phyloP scores from a whole-genome alignment of 92 coral and sea anemone species.

The Zoanthus sansibaricus region DNA sequence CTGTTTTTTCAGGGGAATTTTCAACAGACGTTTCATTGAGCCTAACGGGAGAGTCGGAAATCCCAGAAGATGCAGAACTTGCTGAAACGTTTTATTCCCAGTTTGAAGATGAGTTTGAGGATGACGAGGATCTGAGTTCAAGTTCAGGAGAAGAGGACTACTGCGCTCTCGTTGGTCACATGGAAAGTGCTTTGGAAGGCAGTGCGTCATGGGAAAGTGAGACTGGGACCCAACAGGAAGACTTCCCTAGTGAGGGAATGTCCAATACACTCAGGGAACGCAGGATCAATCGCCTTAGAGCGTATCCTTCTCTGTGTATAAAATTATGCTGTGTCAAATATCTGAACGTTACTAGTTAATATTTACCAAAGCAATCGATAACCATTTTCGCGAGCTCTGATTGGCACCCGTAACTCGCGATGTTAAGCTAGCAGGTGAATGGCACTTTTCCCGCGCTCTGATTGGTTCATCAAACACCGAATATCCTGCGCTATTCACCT shows the following conservation, averaged over 20 bases:
- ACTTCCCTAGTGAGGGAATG: slow-evolving; percentile 65
- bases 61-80: slow-evolving; percentile 88
- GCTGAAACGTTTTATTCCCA: slow-evolving; percentile 99
- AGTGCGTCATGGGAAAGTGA: slow-evolving; percentile 62
- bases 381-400: too few species aligned
- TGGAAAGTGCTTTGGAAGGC: slow-evolving; percentile 87
- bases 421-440: too few species aligned
- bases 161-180: slow-evolving; percentile 83
- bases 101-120: slow-evolving; percentile 95
- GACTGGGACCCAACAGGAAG: slow-evolving; percentile 73
- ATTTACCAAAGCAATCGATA: too few species aligned
- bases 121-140: slow-evolving; percentile 71
- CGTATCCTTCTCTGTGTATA: slow-evolving; percentile 77
- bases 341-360: background rate
- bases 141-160: slow-evolving; percentile 67
- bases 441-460: too few species aligned
- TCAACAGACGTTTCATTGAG: slow-evolving; percentile 53
- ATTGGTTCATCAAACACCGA: too few species aligned
- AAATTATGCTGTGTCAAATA: background rate
- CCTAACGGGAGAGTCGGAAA: slow-evolving; percentile 78
- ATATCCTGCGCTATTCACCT: too few species aligned
- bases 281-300: slow-evolving; percentile 74
- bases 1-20: background rate
- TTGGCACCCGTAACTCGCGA: too few species aligned
- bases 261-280: slow-evolving; percentile 73